These are phyloP conservation scores for Rhinoderma darwinii DNA, from an alignment of 2,113 vertebrate genomes.

Conservation along the genomic window DNA sequence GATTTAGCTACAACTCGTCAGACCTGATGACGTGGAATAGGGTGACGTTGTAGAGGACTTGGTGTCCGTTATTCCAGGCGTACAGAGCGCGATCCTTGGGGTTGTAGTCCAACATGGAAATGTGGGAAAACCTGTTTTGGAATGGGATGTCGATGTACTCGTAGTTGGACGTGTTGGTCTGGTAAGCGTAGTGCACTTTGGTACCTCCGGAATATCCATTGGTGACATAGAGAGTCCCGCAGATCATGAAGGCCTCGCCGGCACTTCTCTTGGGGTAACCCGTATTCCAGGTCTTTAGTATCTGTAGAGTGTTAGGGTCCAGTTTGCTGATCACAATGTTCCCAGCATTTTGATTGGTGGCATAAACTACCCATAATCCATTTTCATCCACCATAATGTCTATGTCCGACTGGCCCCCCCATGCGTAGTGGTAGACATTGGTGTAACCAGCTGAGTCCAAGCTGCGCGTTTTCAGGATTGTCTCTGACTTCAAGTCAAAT, in stretches of 20 bases:
- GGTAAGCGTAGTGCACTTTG: constrained; percentile 97
- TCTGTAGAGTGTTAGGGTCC: constrained; percentile 90
- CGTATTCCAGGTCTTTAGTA: constrained; percentile 92
- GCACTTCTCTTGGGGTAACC: constrained; percentile 97
- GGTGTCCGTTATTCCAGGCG: constrained; percentile 98
- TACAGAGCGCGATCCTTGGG: constrained; percentile 95
- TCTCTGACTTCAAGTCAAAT: constrained; percentile 92
- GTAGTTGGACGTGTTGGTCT: constrained; percentile 96
- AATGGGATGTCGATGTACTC: constrained; percentile 98
- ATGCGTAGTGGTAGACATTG: constrained; percentile 97
- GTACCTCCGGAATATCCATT: constrained; percentile 96
- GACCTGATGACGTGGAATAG: constrained; percentile 96
- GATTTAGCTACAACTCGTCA: constrained; percentile 84
- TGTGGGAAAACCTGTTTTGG: constrained; percentile 96
- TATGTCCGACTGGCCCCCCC: constrained; percentile 97
- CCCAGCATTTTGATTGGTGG: constrained; percentile 97
- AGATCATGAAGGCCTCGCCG: constrained; percentile 98
- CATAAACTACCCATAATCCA: constrained; percentile 95
- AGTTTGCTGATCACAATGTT: constrained; percentile 97
- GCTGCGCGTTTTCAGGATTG: constrained; percentile 91
- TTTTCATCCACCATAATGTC: constrained; percentile 97
- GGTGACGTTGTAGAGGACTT: constrained; percentile 96
- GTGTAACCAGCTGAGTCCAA: constrained; percentile 95
- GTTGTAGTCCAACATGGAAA: constrained; percentile 99
- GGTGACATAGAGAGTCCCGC: constrained; percentile 96